Evolutionary conservation across 1,140 invertebrate genomes (phyloP).

Genomic region (Drosophila guanche): DNA sequence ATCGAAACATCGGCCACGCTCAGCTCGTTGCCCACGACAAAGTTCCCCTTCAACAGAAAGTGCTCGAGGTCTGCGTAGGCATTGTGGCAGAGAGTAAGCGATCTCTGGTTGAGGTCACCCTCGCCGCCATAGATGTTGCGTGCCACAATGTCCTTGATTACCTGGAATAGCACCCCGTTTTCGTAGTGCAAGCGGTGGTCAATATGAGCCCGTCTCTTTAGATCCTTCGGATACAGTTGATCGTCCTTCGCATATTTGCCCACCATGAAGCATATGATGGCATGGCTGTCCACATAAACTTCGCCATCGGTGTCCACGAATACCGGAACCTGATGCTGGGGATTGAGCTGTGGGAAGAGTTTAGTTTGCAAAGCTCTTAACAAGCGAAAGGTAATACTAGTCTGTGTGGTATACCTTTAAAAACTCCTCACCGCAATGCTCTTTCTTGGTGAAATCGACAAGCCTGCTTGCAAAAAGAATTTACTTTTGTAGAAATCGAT

Average conservation of each 20-base stretch:
- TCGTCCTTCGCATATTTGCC: constrained; percentile 88
- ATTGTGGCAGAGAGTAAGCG: constrained; percentile 79
- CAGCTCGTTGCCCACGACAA: constrained; percentile 84
- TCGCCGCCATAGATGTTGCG: constrained; percentile 80
- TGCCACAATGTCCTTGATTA: constrained; percentile 73
- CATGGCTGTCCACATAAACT: constrained; percentile 87
- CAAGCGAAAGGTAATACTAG: too few species aligned
- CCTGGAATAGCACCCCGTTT: constrained; percentile 86
- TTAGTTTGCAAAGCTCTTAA: neutral
- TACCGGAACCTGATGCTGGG: constrained; percentile 87
- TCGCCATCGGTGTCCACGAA: constrained; percentile 88
- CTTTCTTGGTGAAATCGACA: constrained; percentile 73
- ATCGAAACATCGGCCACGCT: constrained; percentile 86
- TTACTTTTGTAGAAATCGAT: too few species aligned
- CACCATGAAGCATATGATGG: constrained; percentile 88
- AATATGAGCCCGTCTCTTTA: constrained; percentile 87
- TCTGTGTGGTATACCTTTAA: constrained; percentile 48
- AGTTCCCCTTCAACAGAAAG: constrained; percentile 82
- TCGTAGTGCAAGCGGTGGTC: constrained; percentile 90
- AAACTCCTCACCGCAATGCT: constrained; percentile 69
- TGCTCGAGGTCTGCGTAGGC: constrained; percentile 84
- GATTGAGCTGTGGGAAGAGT: constrained; percentile 85
- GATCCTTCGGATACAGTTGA: constrained; percentile 87
- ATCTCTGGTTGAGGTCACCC: constrained; percentile 52
- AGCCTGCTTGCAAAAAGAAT: constrained; percentile 25